Evolutionary conservation across 1,140 invertebrate genomes (phyloP).

Genomic region (Dendroctonus ponderosae): DNA sequence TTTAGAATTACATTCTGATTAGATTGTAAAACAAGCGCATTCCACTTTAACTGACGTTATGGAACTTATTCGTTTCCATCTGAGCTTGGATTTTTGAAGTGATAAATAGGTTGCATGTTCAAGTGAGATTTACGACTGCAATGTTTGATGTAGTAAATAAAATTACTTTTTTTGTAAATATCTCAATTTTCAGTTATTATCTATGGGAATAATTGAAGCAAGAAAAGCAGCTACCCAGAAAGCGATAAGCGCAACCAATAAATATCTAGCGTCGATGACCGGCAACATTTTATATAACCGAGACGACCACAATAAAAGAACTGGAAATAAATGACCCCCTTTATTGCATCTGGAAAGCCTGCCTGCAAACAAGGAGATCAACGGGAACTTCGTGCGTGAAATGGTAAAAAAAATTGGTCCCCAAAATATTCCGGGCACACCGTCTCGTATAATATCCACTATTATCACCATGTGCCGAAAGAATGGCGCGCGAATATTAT

Average conservation of each 20-base stretch:
- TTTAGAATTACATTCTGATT: no score
- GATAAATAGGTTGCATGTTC: no score
- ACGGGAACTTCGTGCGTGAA: slow-evolving; percentile 44
- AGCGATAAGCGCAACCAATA: neutral
- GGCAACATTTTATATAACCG: neutral
- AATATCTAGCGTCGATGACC: neutral
- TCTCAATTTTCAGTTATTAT: no score
- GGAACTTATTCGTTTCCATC: no score
- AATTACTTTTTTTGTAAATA: no score
- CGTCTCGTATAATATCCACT: slow-evolving; percentile 27
- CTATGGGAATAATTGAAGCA: neutral
- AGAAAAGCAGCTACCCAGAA: neutral
- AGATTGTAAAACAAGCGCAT: no score
- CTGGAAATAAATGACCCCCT: slow-evolving; percentile 12
- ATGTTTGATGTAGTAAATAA: no score
- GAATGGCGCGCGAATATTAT: slow-evolving; percentile 21
- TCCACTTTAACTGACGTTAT: no score
- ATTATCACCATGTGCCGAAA: slow-evolving; percentile 31
- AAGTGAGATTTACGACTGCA: no score
- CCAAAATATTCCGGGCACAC: slow-evolving; percentile 28
- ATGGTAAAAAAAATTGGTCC: slow-evolving; percentile 45
- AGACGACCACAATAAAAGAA: slow-evolving; percentile 11
- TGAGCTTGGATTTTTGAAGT: no score
- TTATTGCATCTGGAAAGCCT: slow-evolving; percentile 21
- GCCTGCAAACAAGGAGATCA: slow-evolving; percentile 45